Evolutionary conservation across 2,797 vertebrate species (phyloP), one percentile per base, ranked within the genome.

Genomic region (Xiphophorus birchmanni): DNA sequence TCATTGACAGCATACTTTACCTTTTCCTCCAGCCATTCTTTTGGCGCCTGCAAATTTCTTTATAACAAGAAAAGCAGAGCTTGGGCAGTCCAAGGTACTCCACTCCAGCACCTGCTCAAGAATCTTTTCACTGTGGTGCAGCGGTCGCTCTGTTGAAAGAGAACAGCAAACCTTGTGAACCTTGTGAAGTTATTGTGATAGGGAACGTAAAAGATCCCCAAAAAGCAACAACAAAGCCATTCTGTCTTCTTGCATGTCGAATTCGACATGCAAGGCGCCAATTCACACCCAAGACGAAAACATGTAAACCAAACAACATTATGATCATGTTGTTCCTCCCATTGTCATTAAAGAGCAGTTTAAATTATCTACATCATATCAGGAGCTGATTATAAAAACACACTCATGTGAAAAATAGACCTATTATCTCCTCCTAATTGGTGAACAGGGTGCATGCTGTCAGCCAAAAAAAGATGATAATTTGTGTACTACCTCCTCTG

Each of bases 101-200:
- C 98, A 99, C 76, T 96, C 97, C 90, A 99, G 95, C 77, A 99
- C 96, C 91, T 98, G 97, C 85, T 99, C 97, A 78, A 99, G 92
- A 42, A 99, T 92, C 84, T 97, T 98, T 91, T 99, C 98, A 50
- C 94, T 97, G 91, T 96, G 97, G 95, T 99, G 97, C 86, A 99
- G 88, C 2, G 97, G 97, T 2, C 98, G 96, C 90, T 99, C 98
- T 99, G 92, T 83, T 79, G 84, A 75, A 88, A 82, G 76, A 0
- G 84, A 88, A 81, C 76, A 63, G 74, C 63, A 87, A 1, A 50
- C 1, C 21, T 10, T 0, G 0, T 35, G 23, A 54, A 11, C 50
- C n/a, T n/a, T n/a, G n/a, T n/a, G n/a, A n/a, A 26, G 12, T 84
- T 45, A 84, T 58, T 78, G 42, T 74, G 32, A 2, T 1, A 18